A percentile compares a stretch with the other conserved stretches of the same genome.
Evolutionary conservation across 2,113 vertebrate genomes (phyloP).

Genomic region (Mungos mungo): DNA sequence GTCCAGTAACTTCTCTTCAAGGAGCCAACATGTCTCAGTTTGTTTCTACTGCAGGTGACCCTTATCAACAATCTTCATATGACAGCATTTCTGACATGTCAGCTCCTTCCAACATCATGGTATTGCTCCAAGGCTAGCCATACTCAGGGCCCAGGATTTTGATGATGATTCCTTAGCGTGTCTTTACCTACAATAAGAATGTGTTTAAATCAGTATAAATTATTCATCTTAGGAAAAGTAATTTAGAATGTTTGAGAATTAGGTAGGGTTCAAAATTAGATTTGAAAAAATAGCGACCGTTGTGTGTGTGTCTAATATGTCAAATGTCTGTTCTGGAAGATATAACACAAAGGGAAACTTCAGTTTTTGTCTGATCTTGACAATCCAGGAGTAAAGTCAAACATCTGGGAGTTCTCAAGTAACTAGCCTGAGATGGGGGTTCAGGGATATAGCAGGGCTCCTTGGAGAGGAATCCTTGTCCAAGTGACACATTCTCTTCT

Average conservation of each 20-base stretch:
- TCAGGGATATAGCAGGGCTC: neutral
- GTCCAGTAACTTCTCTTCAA: neutral
- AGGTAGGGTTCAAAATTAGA: neutral
- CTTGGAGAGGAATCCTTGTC: neutral
- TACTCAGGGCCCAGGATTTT: neutral
- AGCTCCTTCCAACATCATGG: neutral
- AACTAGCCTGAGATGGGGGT: rapidly evolving
- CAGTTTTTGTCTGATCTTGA: neutral
- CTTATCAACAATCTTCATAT: neutral
- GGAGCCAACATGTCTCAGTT: neutral
- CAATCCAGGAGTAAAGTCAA: neutral
- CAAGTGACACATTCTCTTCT: rapidly evolving
- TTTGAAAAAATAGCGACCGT: neutral
- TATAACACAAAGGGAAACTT: neutral
- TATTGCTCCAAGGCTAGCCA: neutral
- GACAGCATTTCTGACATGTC: neutral
- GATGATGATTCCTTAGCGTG: neutral
- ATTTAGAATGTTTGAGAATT: neutral
- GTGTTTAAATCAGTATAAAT: neutral
- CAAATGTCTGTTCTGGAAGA: neutral
- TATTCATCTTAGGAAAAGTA: neutral
- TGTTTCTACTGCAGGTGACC: neutral
- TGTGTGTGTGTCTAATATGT: neutral
- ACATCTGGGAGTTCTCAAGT: neutral
- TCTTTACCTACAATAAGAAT: neutral